These are phyloP conservation scores for Erebia ligea DNA, from an alignment of 2,888 invertebrate species.

Conservation along the genomic window DNA sequence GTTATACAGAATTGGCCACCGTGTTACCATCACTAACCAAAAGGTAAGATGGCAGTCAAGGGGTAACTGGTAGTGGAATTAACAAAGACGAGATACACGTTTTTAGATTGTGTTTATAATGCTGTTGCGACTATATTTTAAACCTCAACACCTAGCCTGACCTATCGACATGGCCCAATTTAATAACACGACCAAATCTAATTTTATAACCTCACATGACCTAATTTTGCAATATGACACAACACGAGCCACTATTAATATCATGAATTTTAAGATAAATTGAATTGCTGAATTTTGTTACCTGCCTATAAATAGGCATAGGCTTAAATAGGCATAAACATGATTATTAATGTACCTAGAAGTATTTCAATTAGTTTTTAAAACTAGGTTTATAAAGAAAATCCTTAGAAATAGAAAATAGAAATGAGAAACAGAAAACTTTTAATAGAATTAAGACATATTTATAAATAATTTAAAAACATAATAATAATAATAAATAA, in stretches of 20 bases:
- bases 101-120: not conserved
- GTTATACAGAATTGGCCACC: no score
- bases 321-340: not conserved
- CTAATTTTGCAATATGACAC: conserved; percentile 5
- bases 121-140: not conserved
- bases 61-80: no score
- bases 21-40: no score
- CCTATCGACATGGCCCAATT: conserved; percentile 11
- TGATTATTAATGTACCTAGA: not conserved
- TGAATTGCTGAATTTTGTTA: not conserved
- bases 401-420: no score
- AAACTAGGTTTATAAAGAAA: no score
- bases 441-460: no score
- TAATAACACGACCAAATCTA: conserved; percentile 12
- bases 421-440: no score
- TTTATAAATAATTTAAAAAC: no score
- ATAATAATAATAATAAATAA: no score
- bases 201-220: conserved; percentile 15
- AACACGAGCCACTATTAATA: conserved; percentile 5
- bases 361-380: not conserved
- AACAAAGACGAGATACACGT: no score
- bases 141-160: not conserved
- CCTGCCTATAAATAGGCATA: not conserved
- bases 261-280: not conserved
- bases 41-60: no score